A percentile compares a stretch with the other conserved stretches of the same genome.
phyloP scores from a whole-genome alignment of 1,140 invertebrate species.

The Drosophila suzukii region DNA sequence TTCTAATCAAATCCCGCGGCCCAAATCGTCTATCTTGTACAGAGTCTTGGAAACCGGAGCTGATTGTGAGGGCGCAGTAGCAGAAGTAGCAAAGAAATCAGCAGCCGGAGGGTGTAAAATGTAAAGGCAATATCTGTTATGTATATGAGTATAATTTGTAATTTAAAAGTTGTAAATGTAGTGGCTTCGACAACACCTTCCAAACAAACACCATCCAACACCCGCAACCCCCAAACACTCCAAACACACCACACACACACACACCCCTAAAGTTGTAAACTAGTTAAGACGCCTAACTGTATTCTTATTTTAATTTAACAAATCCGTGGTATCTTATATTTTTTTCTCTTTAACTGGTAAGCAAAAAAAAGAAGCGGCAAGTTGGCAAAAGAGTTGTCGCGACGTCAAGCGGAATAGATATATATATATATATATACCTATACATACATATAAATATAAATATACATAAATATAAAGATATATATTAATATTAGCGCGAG shows the following conservation, averaged over 20 bases:
- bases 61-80: not conserved
- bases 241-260: not conserved
- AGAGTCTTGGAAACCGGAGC: slow-evolving; percentile 16
- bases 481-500: slow-evolving; percentile 38
- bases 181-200: slow-evolving; percentile 7
- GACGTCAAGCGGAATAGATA: slow-evolving; percentile 33
- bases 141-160: slow-evolving; percentile 52
- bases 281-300: slow-evolving; percentile 49
- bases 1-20: not conserved
- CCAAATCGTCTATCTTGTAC: slow-evolving; percentile 12
- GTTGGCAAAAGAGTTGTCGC: not conserved
- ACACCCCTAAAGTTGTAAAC: slow-evolving; percentile 40
- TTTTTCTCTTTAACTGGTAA: slow-evolving; percentile 31
- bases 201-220: slow-evolving; percentile 3
- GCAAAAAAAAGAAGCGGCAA: slow-evolving; percentile 6
- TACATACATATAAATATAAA: slow-evolving; percentile 24
- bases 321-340: slow-evolving; percentile 46
- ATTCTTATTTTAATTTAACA: slow-evolving; percentile 41
- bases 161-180: slow-evolving; percentile 48
- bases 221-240: not conserved
- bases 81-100: not conserved
- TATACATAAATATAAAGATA: slow-evolving; percentile 14
- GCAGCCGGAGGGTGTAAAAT: slow-evolving; percentile 21
- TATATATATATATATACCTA: slow-evolving; percentile 42
- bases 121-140: slow-evolving; percentile 51